Base-by-base conservation (phyloP, 2,888 invertebrate genomes). In the Eupithecia dodoneata region DNA sequence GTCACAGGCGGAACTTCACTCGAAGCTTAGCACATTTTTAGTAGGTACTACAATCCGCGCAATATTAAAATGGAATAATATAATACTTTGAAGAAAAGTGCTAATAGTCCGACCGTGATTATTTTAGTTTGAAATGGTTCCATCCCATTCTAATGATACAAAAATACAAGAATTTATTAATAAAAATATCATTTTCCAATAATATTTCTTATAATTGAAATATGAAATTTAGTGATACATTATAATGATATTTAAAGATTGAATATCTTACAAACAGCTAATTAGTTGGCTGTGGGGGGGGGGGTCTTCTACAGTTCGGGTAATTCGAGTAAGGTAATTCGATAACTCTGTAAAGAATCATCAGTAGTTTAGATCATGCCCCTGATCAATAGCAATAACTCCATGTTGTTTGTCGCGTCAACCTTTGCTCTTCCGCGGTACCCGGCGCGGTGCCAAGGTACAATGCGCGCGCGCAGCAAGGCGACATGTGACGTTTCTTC, bases 401-500 rank as follows among this genome's bases (percentile, higher is more conserved):
- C 18, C 30, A 30, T 63, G 63, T 30, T 63, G 63, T 63, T 30
- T 63, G 63, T 63, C 10, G 12, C 63, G 18, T 12, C 75, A 63
- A 79, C 77, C 77, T 79, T 79, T 80, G 76, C 75, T 73, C 77
- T 82, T 82, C 82, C 80, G 82, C 73, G 71, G 66, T 72, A 13
- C 3, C n/a, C 49, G 18, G 71, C 79, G 47, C 13, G 5, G 70
- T 79, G 80, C 81, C 80, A 80, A 71, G 59, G 79, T 77, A 73
- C 79, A 75, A 79, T 65, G 66, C 75, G 71, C 47, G 49, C 63
- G 18, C 18, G 30, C 41, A n/a, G 76, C 55, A 59, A 59, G 55
- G 18, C 18, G 63, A 76, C 73, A 45, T n/a, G 47, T 79, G 76
- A 73, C 74, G 78, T 55, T 63, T 63, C 9, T 30, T 30, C 63